Conservation (phyloP, 2,113 vertebrate genomes). For the Alosa alosa region DNA sequence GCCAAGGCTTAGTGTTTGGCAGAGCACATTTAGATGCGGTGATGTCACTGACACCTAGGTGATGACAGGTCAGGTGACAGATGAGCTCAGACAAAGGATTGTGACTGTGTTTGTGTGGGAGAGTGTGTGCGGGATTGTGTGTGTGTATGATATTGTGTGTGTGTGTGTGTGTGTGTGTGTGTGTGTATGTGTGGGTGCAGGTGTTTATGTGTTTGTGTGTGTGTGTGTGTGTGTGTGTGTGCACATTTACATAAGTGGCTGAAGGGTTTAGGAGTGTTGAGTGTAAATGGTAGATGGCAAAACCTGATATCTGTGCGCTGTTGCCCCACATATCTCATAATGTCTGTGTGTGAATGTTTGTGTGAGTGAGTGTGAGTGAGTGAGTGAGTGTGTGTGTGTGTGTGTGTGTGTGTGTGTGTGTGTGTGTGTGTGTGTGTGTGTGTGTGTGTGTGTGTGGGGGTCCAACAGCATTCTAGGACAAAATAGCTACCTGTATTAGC, state of each 20-base stretch:
- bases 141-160: not conserved
- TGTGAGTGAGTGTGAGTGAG: not conserved
- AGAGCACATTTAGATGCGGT: conserved; percentile 60
- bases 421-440: conserved; percentile 3
- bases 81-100: conserved; percentile 53
- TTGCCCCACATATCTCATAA: not conserved
- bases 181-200: not conserved
- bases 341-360: not conserved
- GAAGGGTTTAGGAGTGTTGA: not conserved
- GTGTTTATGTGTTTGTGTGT: not conserved
- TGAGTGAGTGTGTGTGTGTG: not conserved
- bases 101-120: not conserved
- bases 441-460: not conserved
- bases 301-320: not conserved
- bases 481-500: conserved; percentile 11
- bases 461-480: not conserved
- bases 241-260: not conserved
- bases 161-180: not conserved
- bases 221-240: not conserved
- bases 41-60: conserved; percentile 54
- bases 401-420: conserved; percentile 5
- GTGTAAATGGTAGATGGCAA: conserved; percentile 2
- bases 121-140: not conserved
- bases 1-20: conserved; percentile 15
- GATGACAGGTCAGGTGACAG: conserved; percentile 64